Evolutionary conservation across 2,797 vertebrate species (phyloP), one percentile per base, ranked within the genome.

Genomic region (Luscinia megarhynchos): DNA sequence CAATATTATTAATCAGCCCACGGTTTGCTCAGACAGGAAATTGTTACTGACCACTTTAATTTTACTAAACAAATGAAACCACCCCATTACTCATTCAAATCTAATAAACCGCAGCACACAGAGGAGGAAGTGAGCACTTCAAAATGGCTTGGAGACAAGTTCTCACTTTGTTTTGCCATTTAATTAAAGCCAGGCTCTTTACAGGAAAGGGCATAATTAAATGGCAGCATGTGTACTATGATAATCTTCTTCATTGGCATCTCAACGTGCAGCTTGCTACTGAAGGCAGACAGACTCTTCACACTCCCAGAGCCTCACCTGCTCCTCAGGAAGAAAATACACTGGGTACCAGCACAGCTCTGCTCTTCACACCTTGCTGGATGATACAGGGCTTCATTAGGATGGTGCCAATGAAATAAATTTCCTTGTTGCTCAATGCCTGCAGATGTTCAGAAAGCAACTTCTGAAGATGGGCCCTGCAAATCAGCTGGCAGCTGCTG

Each of bases 31-130:
- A 93, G 95, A 82, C 95, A 94, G 96, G 96, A 97, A 97, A 94
- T 96, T 94, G 94, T 96, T 94, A 84, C 93, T 92, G 95, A 93
- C 93, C 96, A 82, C 80, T 90, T 94, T 79, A 96, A 95, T 94
- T 96, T 96, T 91, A 79, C 95, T 95, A 96, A 96, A 94, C 95
- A 97, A 96, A 96, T 90, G 93, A 96, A 97, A 96, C 93, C 93
- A 79, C 87, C 87, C 83, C 80, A 96, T 97, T 97, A 96, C 55
- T 96, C 92, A 97, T 97, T 94, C 94, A 96, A 97, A 96, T 95
- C 91, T 94, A 94, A 94, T 93, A 94, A 96, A 93, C 94, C 96
- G 2, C 96, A 96, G 93, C 87, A 82, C 90, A 84, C 91, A 91
- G 92, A 96, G 92, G 91, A 94, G 94, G 96, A 97, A 97, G 94